Evolutionary conservation across 1,140 invertebrate species (phyloP), one percentile per base, ranked within the genome.

Genomic region (Aphelinus atriplicis): DNA sequence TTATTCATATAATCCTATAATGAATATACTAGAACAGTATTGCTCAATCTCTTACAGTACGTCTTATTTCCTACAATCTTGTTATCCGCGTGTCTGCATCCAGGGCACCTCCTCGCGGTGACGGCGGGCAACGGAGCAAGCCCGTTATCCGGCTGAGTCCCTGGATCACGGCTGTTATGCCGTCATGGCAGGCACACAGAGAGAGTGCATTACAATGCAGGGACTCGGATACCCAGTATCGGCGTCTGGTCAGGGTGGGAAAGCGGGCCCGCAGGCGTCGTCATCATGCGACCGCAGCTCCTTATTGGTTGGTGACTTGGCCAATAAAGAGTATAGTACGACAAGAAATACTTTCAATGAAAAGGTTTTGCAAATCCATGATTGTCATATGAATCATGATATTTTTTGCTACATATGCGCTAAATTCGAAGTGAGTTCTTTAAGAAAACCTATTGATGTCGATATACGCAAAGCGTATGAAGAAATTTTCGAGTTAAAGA

Each of bases 91-190:
- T 65, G 68, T 9, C 46, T 74, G 67, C 58, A 63, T 64, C 76
- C 76, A 77, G 71, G 76, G 76, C 71, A 79, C 77, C 77, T 80
- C 74, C 78, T 43, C 74, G 78, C 48, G 78, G 71, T 79, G 68
- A 74, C 68, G 75, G 78, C 55, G 72, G 57, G 77, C 77, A 76
- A 76, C 71, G 65, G 73, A 78, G 48, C 68, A 50, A 10, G 50
- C 48, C 71, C 71, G 63, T 50, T 50, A 78, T 78, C 73, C 46
- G 75, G 63, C 69, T 45, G 61, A 73, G 75, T 70, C 62, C 62
- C 65, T 77, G 71, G 78, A 51, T 73, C 6, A 67, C 55, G 71
- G 75, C 68, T 60, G 75, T 51, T 7, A 73, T 77, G 73, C 77
- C 79, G 77, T 78, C 75, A 77, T 78, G 75, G 66, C 72, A 78